phyloP scores from a whole-genome alignment of 2,888 invertebrate species.

The Spodoptera picta region DNA sequence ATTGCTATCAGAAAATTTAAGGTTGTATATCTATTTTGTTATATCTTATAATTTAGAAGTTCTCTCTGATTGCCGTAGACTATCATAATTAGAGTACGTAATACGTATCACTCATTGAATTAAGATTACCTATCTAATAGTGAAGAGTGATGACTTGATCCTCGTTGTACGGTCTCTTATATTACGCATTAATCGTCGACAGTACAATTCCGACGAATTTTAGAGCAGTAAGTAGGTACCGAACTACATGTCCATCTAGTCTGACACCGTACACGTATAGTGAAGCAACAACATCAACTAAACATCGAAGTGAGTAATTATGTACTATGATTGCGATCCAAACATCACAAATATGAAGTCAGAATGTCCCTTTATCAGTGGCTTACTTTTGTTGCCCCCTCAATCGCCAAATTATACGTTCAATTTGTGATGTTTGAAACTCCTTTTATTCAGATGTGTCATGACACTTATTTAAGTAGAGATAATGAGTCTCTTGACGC shows the following conservation, averaged over 20 bases:
- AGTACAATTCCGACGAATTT: conserved; percentile 60
- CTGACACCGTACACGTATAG: conserved; percentile 71
- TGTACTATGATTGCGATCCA: conserved; percentile 35
- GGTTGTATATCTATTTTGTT: conserved; percentile 42
- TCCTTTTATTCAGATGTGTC: conserved; percentile 63
- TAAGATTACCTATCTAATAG: conserved; percentile 45
- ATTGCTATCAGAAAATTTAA: conserved; percentile 41
- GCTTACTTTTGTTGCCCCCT: too few relatives aligned
- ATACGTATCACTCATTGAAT: conserved; percentile 20
- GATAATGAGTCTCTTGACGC: conserved; percentile 51
- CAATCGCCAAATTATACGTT: too few relatives aligned
- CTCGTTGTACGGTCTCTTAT: conserved; percentile 67
- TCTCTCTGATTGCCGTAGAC: conserved; percentile 44
- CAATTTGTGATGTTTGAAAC: conserved; percentile 31
- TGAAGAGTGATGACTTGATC: conserved; percentile 44
- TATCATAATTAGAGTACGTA: conserved; percentile 32
- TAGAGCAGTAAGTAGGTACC: conserved; percentile 70
- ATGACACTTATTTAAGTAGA: conserved; percentile 64
- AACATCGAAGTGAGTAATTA: conserved; percentile 75
- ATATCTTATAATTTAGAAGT: conserved; percentile 38
- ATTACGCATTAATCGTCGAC: conserved; percentile 67
- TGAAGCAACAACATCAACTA: conserved; percentile 86
- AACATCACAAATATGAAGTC: conserved; percentile 23
- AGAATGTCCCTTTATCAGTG: too few relatives aligned
- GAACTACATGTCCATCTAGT: conserved; percentile 78